These are phyloP conservation scores for Peromyscus melanophrys DNA, from an alignment of 2,797 vertebrate species.

Conservation along the genomic window DNA sequence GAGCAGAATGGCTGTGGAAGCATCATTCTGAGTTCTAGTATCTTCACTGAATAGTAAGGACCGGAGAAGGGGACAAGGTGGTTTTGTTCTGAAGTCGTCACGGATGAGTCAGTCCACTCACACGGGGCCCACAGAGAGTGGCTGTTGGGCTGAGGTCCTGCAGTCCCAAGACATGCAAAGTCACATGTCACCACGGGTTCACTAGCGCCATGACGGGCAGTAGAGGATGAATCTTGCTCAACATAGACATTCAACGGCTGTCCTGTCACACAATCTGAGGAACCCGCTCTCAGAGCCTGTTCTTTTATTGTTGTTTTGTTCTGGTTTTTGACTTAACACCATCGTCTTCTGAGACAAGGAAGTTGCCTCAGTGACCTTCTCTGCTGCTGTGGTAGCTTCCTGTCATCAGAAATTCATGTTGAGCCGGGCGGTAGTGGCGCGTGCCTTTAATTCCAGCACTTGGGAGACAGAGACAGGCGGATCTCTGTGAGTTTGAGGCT, in stretches of 20 bases:
- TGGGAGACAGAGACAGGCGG: not conserved
- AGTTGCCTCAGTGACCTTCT: not conserved
- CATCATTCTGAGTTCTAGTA: not conserved
- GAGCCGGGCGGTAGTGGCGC: not conserved
- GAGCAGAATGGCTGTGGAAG: not conserved
- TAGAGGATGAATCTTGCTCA: conserved; percentile 65
- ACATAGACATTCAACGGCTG: not conserved
- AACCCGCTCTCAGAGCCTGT: not conserved
- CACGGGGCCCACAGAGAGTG: not conserved
- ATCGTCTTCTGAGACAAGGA: not conserved
- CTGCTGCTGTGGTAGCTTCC: not conserved
- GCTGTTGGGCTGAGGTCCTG: not conserved
- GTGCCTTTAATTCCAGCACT: not conserved
- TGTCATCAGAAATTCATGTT: not conserved
- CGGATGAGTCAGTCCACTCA: not conserved
- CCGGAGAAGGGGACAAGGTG: not conserved
- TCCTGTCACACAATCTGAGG: conserved; percentile 34
- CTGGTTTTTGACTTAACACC: not conserved
- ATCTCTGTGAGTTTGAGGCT: not conserved
- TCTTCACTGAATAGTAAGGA: not conserved
- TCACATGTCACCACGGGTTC: not conserved
- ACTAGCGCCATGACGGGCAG: conserved; percentile 35
- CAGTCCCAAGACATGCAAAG: fast-evolving
- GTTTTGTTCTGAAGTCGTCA: not conserved
- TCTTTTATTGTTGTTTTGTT: not conserved